Evolutionary conservation across 2,113 vertebrate genomes (phyloP).

Genomic region (Ammodytes marinus): DNA sequence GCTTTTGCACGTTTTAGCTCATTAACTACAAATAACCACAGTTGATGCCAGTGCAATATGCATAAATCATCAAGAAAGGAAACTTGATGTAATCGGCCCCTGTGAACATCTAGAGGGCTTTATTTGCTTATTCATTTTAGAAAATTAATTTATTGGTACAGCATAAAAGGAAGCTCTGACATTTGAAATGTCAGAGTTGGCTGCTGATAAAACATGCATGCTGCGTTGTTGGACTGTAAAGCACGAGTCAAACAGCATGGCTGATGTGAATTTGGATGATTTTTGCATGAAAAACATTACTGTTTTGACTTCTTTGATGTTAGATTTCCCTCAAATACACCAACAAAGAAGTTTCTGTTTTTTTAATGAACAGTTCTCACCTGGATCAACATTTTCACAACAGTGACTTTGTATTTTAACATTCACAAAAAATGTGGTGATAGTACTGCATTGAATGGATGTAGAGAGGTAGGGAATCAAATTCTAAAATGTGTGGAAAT

Average conservation of each 20-base stretch:
- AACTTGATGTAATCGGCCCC: background rate
- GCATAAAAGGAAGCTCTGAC: background rate
- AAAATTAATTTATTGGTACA: background rate
- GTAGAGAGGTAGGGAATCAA: background rate
- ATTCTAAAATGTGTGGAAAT: background rate
- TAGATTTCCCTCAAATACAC: background rate
- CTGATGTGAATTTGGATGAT: background rate
- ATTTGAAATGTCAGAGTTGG: background rate
- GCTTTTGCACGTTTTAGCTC: slow-evolving; percentile 9
- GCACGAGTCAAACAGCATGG: background rate
- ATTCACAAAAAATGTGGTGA: background rate
- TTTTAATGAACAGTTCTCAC: background rate
- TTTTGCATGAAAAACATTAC: background rate
- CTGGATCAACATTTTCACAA: background rate
- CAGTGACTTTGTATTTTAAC: background rate
- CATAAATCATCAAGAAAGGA: background rate
- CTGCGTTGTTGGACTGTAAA: background rate
- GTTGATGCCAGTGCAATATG: background rate
- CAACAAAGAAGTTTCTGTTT: background rate
- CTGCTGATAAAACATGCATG: background rate
- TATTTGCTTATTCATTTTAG: background rate
- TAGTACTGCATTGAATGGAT: background rate
- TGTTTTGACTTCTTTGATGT: background rate
- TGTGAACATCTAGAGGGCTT: background rate
- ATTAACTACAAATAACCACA: slow-evolving; percentile 1